phyloP scores from a whole-genome alignment of 2,888 invertebrate species.

The Microctonus brassicae region DNA sequence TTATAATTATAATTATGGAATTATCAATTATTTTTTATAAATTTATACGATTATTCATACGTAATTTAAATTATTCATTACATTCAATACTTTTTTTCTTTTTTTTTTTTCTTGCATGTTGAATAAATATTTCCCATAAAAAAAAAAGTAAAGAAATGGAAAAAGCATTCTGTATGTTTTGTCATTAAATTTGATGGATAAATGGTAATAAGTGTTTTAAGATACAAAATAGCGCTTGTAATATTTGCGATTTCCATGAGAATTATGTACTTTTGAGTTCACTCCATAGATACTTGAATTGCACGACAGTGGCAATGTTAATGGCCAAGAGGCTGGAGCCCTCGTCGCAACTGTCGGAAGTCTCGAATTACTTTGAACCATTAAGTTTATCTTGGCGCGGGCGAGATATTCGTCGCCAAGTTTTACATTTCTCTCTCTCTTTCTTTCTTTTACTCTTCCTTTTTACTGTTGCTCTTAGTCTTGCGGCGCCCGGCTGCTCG shows the following conservation, averaged over 20 bases:
- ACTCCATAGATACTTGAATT: conserved; percentile 2
- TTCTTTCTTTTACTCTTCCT: background rate
- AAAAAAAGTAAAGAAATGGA: too few species aligned
- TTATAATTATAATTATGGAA: background rate
- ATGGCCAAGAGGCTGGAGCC: conserved; percentile 33
- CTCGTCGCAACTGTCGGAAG: conserved; percentile 44
- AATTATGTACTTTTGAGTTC: background rate
- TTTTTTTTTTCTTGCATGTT: background rate
- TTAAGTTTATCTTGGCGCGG: conserved; percentile 62
- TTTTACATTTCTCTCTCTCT: conserved; percentile 22
- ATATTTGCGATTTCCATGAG: background rate
- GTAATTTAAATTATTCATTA: background rate
- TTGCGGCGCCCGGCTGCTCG: conserved; percentile 25
- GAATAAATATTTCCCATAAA: too few species aligned
- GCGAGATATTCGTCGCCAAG: conserved; percentile 51
- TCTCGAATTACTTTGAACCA: conserved; percentile 60
- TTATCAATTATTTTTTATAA: conserved; percentile 12
- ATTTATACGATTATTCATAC: background rate
- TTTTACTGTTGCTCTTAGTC: background rate
- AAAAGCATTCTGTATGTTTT: too few species aligned
- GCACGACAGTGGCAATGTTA: background rate
- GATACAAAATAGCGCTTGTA: background rate
- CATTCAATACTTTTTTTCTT: background rate
- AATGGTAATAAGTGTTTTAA: background rate
- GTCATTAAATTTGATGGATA: background rate